Evolutionary conservation across 2,797 vertebrate genomes (phyloP).

Genomic region (Austrolebias charrua): DNA sequence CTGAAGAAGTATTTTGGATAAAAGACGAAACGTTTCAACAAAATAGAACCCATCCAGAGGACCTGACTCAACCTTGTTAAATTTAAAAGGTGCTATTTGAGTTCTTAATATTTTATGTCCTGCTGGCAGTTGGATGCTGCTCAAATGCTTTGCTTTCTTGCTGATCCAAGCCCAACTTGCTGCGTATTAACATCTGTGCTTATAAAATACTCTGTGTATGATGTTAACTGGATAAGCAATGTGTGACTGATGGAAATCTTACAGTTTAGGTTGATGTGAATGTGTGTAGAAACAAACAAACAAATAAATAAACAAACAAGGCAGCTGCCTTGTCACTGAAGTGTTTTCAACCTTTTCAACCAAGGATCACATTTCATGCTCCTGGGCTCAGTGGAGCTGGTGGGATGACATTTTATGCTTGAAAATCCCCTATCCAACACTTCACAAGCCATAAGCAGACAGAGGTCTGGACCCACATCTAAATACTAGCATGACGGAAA

Average conservation of each 20-base stretch:
- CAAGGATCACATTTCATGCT: constrained; percentile 40
- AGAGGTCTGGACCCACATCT: constrained; percentile 10
- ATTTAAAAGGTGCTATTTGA: not conserved
- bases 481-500: constrained; percentile 25
- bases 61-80: too few relatives aligned
- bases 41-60: too few relatives aligned
- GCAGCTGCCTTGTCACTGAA: constrained; percentile 26
- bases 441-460: constrained; percentile 29
- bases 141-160: constrained; percentile 20
- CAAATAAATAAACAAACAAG: not conserved
- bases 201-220: constrained; percentile 18
- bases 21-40: too few relatives aligned
- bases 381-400: constrained; percentile 21
- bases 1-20: too few relatives aligned
- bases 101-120: not conserved
- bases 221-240: constrained; percentile 41
- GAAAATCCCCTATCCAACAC: constrained; percentile 20
- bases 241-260: constrained; percentile 37
- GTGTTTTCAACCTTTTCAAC: constrained; percentile 42
- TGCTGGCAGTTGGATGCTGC: constrained; percentile 5
- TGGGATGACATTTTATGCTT: constrained; percentile 35
- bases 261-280: constrained; percentile 15
- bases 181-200: constrained; percentile 9
- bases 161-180: constrained; percentile 3
- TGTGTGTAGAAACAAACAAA: constrained; percentile 17